Conservation (phyloP, 2,113 vertebrate genomes). For the Chaetops frenatus region DNA sequence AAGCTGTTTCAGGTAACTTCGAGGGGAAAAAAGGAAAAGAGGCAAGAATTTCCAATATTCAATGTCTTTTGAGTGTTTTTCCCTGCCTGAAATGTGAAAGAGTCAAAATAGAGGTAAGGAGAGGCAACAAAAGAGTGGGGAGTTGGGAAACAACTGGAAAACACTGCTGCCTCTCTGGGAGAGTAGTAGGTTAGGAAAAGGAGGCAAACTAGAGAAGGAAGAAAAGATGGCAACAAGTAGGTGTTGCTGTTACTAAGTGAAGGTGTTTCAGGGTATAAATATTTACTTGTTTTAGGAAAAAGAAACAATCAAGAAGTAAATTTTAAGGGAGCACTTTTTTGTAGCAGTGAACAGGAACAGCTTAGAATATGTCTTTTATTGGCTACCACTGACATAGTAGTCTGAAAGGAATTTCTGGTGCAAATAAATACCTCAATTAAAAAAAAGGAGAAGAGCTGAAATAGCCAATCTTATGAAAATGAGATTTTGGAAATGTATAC, state of each 20-base stretch:
- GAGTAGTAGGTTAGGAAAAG: background rate
- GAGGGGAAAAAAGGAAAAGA: no score
- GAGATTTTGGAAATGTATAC: background rate
- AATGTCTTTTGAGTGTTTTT: background rate
- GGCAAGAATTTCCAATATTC: background rate
- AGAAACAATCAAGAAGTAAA: background rate
- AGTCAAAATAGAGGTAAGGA: background rate
- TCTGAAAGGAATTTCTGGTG: background rate
- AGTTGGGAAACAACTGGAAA: background rate
- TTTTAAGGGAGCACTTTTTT: background rate
- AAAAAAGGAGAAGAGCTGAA: background rate
- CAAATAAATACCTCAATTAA: background rate
- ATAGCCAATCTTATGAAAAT: background rate
- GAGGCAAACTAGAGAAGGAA: background rate
- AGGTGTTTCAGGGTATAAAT: background rate
- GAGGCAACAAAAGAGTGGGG: background rate
- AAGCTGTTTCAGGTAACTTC: background rate
- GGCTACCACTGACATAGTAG: background rate
- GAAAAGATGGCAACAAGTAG: background rate
- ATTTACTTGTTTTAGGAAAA: background rate
- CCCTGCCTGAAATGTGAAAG: background rate
- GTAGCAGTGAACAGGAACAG: background rate
- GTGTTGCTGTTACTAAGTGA: background rate
- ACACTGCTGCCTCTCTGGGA: accelerated
- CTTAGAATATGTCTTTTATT: background rate